Evolutionary conservation across 2,797 vertebrate species (phyloP), one percentile per base, ranked within the genome.

Genomic region (Eulemur mongoz): DNA sequence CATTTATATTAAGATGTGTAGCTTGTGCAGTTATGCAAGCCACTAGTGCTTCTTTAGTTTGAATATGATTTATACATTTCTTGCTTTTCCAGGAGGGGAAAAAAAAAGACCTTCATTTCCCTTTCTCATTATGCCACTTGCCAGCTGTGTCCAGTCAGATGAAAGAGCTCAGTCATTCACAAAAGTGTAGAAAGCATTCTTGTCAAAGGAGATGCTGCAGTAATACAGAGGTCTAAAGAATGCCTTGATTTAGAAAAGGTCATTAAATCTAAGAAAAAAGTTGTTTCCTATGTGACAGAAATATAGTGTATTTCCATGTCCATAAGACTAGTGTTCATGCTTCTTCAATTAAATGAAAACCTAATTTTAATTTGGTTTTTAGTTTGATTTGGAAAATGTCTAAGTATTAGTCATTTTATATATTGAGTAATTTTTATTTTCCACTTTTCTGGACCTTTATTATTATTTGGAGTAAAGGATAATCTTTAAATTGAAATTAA

Each of bases 151-250:
- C 81, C 78, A 95, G 93, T 63, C 76, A 97, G 96, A 98, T 97
- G 97, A 98, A 97, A 98, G 98, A 96, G 25, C 96, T 92, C 95
- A 98, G 97, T 98, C 96, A 98, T 98, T 97, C 93, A 96, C 80
- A 92, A 86, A 96, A 98, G 96, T 79, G 87, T 96, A 93, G 93
- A 90, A 90, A 52, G 69, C 50, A 45, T 94, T 94, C 92, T 97
- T 80, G 22, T 93, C 82, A 95, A 82, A 96, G 82, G 95, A 95
- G 97, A 97, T 94, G 89, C 72, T 91, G 11, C 84, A 79, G 93
- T 72, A 89, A 80, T 70, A 90, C 75, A 88, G 70, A 79, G 65
- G 79, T 90, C 91, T 54, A 94, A 96, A 97, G 95, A 97, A 97
- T 80, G 96, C 45, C 91, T 93, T 75, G 15, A 96, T 95, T 97